Base-by-base conservation (phyloP, 2,113 vertebrate genomes). In the Laticauda colubrina region DNA sequence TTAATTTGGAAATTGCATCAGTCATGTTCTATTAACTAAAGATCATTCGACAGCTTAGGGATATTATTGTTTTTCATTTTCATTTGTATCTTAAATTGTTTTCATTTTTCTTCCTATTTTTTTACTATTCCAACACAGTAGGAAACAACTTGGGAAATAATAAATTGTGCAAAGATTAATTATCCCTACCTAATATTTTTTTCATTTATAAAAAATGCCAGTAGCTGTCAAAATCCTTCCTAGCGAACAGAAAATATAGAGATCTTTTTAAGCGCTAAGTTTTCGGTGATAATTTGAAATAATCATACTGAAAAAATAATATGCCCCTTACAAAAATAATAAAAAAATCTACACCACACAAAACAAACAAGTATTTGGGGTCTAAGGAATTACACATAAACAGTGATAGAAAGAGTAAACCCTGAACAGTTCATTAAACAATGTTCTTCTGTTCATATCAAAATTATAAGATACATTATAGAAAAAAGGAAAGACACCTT, bases 121-220 rank as follows among this genome's bases (percentile, higher is more conserved):
- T 48, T 4, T 2, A 85, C 4, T 23, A 69, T 5, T 0, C 90
- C 87, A 85, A 87, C 89, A 91, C 54, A 24, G 59, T 51, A 85
- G 7, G 4, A 69, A 89, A 95, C n/a, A 54, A 92, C 8, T 90
- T 94, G 34, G 87, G 23, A 89, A 0, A 0, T 91, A 53, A 54
- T 10, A 88, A 94, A 61, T 69, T 0, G 53, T 34, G 2, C 48
- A 91, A 90, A 87, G 0, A 59, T 86, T 64, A 87, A 87, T 90
- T 94, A 94, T 51, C 90, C 69, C 14, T 87, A 92, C 7, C 51
- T 26, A 4, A 64, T 93, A 87, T 21, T n/a, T 56, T 90, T 88
- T 87, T 91, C 45, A 2, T 7, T 45, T 88, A 1, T 54, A 90
- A 95, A 93, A 4, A 1, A 5, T 39, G 59, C 45, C 24, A 56